phyloP scores from a whole-genome alignment of 2,113 vertebrate genomes.

The Oryzias javanicus region DNA sequence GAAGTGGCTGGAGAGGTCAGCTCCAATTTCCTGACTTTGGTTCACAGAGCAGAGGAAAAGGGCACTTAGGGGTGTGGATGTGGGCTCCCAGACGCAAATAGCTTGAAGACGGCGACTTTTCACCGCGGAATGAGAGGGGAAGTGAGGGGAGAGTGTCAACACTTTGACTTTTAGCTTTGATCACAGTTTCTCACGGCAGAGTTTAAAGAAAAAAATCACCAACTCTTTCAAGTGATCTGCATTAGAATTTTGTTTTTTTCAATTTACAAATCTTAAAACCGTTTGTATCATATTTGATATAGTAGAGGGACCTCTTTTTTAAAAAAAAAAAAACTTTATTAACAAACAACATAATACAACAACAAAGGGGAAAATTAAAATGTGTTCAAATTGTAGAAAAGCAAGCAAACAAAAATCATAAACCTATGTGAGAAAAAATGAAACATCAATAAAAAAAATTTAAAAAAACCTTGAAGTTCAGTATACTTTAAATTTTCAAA shows the following conservation, averaged over 20 bases:
- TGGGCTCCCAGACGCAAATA: constrained; percentile 44
- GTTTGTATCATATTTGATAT: too few species aligned
- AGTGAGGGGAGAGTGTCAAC: constrained; percentile 31
- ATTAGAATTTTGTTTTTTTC: not conserved
- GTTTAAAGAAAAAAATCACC: constrained; percentile 27
- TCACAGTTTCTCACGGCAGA: constrained; percentile 42
- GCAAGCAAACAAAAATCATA: too few species aligned
- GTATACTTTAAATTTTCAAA: too few species aligned
- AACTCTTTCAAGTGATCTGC: constrained; percentile 11
- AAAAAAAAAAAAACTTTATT: too few species aligned
- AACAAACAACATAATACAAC: too few species aligned
- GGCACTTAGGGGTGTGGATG: constrained; percentile 42
- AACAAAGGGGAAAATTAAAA: too few species aligned
- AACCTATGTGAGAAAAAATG: too few species aligned
- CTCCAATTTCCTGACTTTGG: constrained; percentile 40
- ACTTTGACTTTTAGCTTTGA: constrained; percentile 24
- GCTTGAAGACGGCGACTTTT: constrained; percentile 20
- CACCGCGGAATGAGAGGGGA: constrained; percentile 36
- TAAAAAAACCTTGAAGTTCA: too few species aligned
- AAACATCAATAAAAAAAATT: too few species aligned
- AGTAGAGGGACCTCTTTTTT: too few species aligned
- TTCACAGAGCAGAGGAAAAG: constrained; percentile 35
- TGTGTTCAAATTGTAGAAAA: too few species aligned
- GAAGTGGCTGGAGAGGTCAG: constrained; percentile 1
- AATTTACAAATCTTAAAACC: too few species aligned